These are phyloP conservation scores for Episyrphus balteatus DNA, from an alignment of 1,140 invertebrate genomes.

Conservation along the genomic window DNA sequence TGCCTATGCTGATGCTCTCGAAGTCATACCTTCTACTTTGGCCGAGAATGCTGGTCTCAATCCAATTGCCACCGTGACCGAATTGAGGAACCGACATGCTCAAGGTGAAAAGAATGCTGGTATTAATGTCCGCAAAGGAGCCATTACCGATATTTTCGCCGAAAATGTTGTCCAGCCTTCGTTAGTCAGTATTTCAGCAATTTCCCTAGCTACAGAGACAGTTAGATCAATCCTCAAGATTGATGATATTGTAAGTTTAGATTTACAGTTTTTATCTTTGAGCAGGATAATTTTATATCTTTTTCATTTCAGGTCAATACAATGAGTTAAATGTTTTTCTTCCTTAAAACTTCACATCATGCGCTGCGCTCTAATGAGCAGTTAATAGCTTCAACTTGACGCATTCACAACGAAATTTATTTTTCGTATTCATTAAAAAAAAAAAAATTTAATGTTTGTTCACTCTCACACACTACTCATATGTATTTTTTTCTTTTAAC, in stretches of 20 bases:
- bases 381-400: no score
- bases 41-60: conserved; percentile 99
- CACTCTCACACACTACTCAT: no score
- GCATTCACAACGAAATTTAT: no score
- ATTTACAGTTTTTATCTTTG: not conserved
- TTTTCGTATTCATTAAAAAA: not conserved
- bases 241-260: conserved; percentile 85
- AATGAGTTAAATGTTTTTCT: conserved; percentile 18
- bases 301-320: conserved; percentile 25
- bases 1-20: conserved; percentile 91
- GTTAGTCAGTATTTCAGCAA: conserved; percentile 86
- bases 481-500: no score
- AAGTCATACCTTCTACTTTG: conserved; percentile 93
- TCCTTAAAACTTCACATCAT: no score
- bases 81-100: conserved; percentile 89
- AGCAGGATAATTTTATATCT: not conserved
- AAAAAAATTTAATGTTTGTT: not conserved
- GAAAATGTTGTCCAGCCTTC: conserved; percentile 98
- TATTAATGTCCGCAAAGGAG: conserved; percentile 94
- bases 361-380: no score
- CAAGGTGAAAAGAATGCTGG: conserved; percentile 72
- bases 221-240: conserved; percentile 97
- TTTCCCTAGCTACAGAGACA: conserved; percentile 92
- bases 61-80: conserved; percentile 94
- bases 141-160: conserved; percentile 91